These are phyloP conservation scores for Rattus rattus DNA, from an alignment of 2,113 vertebrate genomes.

Conservation along the genomic window DNA sequence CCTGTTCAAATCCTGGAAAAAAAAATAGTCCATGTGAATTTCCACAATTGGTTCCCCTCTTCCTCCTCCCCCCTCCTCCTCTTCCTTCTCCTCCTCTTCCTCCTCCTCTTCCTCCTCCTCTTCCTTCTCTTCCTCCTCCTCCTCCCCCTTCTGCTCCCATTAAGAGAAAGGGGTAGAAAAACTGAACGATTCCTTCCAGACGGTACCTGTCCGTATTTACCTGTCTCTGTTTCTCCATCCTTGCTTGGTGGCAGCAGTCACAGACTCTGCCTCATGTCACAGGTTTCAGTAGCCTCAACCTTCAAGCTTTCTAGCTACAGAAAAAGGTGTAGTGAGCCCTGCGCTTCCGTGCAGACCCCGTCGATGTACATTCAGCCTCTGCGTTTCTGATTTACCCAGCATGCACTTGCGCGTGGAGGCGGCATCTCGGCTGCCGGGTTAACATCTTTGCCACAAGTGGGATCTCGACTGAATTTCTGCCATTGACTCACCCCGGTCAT, in stretches of 20 bases:
- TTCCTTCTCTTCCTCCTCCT: no score
- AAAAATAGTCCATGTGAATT: not conserved
- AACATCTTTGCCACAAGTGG: conserved; percentile 15
- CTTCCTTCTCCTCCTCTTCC: no score
- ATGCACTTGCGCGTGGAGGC: conserved; percentile 57
- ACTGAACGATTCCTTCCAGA: not conserved
- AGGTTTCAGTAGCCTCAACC: conserved; percentile 73
- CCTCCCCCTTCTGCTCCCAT: not conserved
- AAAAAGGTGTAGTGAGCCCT: conserved; percentile 59
- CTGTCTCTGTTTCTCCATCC: conserved; percentile 67
- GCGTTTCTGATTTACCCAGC: conserved; percentile 71
- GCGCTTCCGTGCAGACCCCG: conserved; percentile 74
- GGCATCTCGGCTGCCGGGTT: conserved; percentile 59
- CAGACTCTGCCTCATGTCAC: conserved; percentile 74
- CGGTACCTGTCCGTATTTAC: not conserved
- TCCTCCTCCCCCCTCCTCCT: no score
- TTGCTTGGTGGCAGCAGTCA: conserved; percentile 64
- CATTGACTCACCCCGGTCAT: conserved; percentile 59
- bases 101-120: no score
- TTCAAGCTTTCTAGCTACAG: not conserved
- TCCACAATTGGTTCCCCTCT: conserved; percentile 6
- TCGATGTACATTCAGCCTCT: conserved; percentile 75
- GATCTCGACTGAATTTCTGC: conserved; percentile 58
- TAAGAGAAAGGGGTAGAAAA: not conserved
- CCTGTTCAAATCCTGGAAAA: conserved; percentile 35